These are phyloP conservation scores for Drosophila cardini DNA, from an alignment of 1,140 invertebrate genomes.

Conservation along the genomic window DNA sequence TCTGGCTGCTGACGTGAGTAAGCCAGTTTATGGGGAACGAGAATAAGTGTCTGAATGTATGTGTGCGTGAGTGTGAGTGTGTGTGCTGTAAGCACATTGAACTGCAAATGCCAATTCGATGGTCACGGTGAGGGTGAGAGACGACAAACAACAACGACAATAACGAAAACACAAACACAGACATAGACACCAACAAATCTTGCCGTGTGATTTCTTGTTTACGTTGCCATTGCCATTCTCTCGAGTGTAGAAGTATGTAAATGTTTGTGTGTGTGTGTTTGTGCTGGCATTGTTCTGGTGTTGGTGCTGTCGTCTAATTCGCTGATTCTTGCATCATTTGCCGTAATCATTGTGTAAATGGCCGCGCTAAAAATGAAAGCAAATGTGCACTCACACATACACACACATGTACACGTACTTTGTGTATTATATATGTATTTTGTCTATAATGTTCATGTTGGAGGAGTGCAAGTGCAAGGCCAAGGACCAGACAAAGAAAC, in stretches of 20 bases:
- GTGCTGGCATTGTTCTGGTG: constrained; percentile 26
- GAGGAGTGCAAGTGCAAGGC: constrained; percentile 56
- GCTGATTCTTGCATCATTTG: constrained; percentile 78
- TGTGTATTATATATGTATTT: constrained; percentile 5
- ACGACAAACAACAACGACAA: constrained; percentile 40
- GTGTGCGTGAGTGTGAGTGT: constrained; percentile 30
- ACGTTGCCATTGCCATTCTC: constrained; percentile 53
- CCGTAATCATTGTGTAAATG: constrained; percentile 76
- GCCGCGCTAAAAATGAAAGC: constrained; percentile 72
- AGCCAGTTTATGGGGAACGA: constrained; percentile 52
- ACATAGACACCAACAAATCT: constrained; percentile 33
- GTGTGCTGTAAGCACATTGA: constrained; percentile 71
- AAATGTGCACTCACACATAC: constrained; percentile 37
- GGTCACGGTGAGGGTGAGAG: constrained; percentile 78
- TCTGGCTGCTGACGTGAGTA: constrained; percentile 73
- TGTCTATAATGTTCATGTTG: neutral
- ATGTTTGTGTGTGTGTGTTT: constrained; percentile 1
- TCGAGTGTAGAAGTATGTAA: neutral
- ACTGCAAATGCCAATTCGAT: constrained; percentile 82
- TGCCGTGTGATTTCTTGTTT: constrained; percentile 75
- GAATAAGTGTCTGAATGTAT: constrained; percentile 35
- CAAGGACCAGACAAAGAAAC: constrained; percentile 75
- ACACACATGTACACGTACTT: neutral
- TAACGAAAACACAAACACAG: constrained; percentile 16
- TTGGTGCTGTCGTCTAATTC: constrained; percentile 60